Evolutionary conservation across 2,113 vertebrate genomes (phyloP).

Genomic region (Anser cygnoides): DNA sequence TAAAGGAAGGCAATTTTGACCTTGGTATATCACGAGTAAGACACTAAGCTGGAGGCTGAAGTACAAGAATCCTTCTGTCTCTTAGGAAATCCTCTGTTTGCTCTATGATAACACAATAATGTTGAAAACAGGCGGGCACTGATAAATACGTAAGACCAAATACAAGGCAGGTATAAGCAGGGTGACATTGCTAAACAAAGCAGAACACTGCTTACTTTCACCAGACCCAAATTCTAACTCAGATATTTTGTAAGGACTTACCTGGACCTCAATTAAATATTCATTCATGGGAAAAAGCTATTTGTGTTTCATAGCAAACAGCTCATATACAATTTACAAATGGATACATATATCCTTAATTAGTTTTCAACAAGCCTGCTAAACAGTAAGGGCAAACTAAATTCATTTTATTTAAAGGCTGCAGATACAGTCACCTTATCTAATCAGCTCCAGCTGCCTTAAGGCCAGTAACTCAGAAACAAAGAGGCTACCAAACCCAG

Average conservation of each 20-base stretch:
- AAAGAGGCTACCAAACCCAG: conserved; percentile 55
- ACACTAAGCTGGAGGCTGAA: conserved; percentile 53
- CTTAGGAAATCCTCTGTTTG: conserved; percentile 70
- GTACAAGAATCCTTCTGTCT: conserved; percentile 56
- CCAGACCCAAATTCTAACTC: conserved; percentile 47
- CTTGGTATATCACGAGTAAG: background rate
- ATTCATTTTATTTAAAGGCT: conserved; percentile 48
- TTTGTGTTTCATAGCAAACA: conserved; percentile 37
- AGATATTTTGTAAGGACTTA: conserved; percentile 24
- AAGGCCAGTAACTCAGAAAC: conserved; percentile 50
- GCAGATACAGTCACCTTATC: conserved; percentile 52
- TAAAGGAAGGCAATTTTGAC: conserved; percentile 26
- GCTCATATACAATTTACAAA: conserved; percentile 37
- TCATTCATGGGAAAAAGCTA: conserved; percentile 36
- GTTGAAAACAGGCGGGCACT: conserved; percentile 2
- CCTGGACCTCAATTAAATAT: conserved; percentile 30
- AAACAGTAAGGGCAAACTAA: conserved; percentile 37
- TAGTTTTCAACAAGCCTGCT: conserved; percentile 34
- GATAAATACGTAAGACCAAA: conserved; percentile 25
- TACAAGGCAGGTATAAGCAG: conserved; percentile 28
- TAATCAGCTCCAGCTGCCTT: conserved; percentile 50
- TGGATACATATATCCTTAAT: conserved; percentile 60
- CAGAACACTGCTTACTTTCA: conserved; percentile 33
- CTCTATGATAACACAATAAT: conserved; percentile 30
- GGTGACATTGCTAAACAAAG: conserved; percentile 50